phyloP scores from a whole-genome alignment of 2,113 vertebrate species.

The Silurus glanis region DNA sequence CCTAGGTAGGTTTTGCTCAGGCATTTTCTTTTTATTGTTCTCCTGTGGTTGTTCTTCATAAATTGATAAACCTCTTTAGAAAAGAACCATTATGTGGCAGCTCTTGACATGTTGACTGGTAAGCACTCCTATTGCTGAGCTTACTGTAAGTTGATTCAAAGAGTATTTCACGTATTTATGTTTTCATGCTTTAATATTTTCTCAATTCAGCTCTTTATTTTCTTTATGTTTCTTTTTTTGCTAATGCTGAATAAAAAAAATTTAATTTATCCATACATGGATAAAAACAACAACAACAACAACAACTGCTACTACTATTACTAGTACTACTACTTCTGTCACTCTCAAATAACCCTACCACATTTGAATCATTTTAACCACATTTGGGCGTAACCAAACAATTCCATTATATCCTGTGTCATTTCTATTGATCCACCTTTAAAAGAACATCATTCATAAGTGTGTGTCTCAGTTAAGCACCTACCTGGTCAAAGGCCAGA shows the following conservation, averaged over 20 bases:
- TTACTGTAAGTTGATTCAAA: neutral
- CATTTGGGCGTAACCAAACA: neutral
- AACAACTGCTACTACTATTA: neutral
- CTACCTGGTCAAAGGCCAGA: neutral
- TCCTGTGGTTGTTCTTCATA: conserved; percentile 18
- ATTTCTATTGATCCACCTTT: neutral
- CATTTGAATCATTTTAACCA: neutral
- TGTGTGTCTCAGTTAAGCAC: neutral
- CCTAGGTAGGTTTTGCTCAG: conserved; percentile 20
- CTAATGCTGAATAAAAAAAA: neutral
- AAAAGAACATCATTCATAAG: neutral
- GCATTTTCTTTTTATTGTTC: conserved; percentile 36
- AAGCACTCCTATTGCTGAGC: neutral
- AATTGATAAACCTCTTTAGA: conserved; percentile 1
- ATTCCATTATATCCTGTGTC: neutral
- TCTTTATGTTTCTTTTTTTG: neutral
- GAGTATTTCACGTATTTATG: neutral
- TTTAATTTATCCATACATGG: no score
- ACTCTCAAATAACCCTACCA: neutral
- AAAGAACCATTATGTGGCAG: conserved; percentile 26
- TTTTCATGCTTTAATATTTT: neutral
- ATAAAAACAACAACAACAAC: no score
- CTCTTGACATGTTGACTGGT: neutral
- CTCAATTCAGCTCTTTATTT: neutral
- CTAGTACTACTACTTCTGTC: neutral